phyloP scores from a whole-genome alignment of 2,888 invertebrate species.

The Nephrocerus scutellatus region DNA sequence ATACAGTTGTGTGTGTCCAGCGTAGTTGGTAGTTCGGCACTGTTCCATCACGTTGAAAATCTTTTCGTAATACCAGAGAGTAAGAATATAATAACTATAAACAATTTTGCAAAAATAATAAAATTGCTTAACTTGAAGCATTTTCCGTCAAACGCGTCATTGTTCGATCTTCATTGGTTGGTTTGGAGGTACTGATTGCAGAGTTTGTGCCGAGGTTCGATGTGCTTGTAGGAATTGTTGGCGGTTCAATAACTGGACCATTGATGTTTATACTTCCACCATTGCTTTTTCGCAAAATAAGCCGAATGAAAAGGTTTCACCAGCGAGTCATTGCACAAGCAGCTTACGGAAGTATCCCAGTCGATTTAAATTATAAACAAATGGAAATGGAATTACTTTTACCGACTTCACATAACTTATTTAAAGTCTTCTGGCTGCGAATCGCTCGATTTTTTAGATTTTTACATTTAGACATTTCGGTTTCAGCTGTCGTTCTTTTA shows the following conservation, averaged over 20 bases:
- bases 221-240: constrained; percentile 76
- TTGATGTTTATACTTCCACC: constrained; percentile 80
- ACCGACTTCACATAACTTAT: too few species aligned
- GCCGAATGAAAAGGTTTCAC: constrained; percentile 49
- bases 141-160: constrained; percentile 68
- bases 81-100: too few species aligned
- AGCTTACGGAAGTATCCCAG: constrained; percentile 39
- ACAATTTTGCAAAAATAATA: too few species aligned
- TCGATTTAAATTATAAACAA: constrained; percentile 40
- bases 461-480: constrained; percentile 48
- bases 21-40: constrained; percentile 69
- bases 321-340: constrained; percentile 40
- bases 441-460: constrained; percentile 28
- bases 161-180: constrained; percentile 62
- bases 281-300: constrained; percentile 66
- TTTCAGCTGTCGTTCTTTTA: constrained; percentile 55
- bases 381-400: constrained; percentile 30
- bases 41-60: constrained; percentile 78
- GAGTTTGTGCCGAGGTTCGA: constrained; percentile 81
- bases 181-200: constrained; percentile 66
- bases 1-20: constrained; percentile 71
- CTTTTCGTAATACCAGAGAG: constrained; percentile 65
- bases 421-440: constrained; percentile 30
- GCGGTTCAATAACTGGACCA: constrained; percentile 76
- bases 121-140: constrained; percentile 51